Evolutionary conservation across 2,113 vertebrate genomes (phyloP), one percentile per base, ranked within the genome.

Genomic region (Microtus montanus): DNA sequence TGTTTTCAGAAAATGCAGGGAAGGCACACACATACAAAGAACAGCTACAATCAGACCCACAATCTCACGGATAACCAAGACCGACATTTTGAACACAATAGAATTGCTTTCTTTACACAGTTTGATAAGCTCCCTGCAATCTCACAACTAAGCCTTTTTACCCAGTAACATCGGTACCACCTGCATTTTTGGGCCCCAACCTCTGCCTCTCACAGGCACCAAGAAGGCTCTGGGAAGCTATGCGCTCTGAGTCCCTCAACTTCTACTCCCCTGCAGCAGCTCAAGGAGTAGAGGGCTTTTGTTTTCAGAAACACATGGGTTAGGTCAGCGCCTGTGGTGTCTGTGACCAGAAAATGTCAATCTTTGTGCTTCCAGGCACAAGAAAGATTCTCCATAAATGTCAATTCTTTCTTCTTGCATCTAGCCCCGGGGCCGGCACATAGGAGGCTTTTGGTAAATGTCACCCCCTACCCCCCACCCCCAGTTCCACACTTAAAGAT

Each of bases 81-180:
- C 64, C 66, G 28, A 20, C 49, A 44, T 5, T 85, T 47, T 20
- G 28, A 47, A 47, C 28, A 85, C 82, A 22, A 47, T 52, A 52
- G 82, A 64, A 35, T 68, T 49, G 82, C 30, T n/a, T 87, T 87
- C 84, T 47, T 87, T 71, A 52, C 33, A 22, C 2, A 38, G 64
- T 17, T 54, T 87, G 47, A 71, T 86, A 86, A 22, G 9, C 15
- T 66, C 30, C 44, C 24, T 30, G 3, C 2, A 63, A 17, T 5
- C 1, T 74, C 24, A 54, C 30, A 63, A 63, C 0, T 0, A 2
- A 5, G 0, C 13, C 3, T 47, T 14, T 13, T 47, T 19, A 20
- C 15, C 44, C 28, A 20, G 3, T 1, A 26, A 17, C 26, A 71
- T 49, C 14, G 17, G 0, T 47, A 33, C 20, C 52, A 4, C 28